phyloP scores from a whole-genome alignment of 2,797 vertebrate genomes.

The Bradypodion ventrale region DNA sequence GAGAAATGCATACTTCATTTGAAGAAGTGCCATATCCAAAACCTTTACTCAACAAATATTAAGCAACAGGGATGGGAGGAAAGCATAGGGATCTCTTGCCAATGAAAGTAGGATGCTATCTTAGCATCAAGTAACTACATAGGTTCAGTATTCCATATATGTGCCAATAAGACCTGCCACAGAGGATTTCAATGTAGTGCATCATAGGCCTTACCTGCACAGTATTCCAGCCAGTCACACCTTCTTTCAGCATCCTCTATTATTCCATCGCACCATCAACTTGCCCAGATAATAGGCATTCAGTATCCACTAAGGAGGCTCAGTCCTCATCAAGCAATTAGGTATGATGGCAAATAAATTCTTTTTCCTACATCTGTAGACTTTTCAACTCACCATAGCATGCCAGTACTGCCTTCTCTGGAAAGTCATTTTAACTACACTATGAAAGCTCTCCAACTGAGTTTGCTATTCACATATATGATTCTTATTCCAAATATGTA shows the following conservation, averaged over 20 bases:
- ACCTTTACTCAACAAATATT: neutral
- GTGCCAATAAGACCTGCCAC: too few species aligned
- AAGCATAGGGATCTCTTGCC: neutral
- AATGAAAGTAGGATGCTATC: neutral
- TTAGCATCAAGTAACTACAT: neutral
- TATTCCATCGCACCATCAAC: neutral
- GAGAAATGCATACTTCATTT: neutral
- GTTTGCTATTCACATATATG: neutral
- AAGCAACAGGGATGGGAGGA: neutral
- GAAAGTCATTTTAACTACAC: neutral
- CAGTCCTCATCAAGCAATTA: neutral
- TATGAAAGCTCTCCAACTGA: neutral
- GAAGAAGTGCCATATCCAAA: neutral
- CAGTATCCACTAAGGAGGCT: neutral
- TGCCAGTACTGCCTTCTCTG: neutral
- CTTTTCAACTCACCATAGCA: neutral
- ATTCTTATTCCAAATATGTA: neutral
- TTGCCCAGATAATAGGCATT: neutral
- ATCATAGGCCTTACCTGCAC: neutral
- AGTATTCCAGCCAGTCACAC: neutral
- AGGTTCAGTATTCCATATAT: neutral
- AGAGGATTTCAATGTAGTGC: neutral
- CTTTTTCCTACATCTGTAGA: neutral
- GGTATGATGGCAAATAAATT: too few species aligned
- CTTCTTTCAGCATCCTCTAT: neutral